Base-by-base conservation (phyloP, 2,113 vertebrate genomes). In the Ranitomeya imitator region DNA sequence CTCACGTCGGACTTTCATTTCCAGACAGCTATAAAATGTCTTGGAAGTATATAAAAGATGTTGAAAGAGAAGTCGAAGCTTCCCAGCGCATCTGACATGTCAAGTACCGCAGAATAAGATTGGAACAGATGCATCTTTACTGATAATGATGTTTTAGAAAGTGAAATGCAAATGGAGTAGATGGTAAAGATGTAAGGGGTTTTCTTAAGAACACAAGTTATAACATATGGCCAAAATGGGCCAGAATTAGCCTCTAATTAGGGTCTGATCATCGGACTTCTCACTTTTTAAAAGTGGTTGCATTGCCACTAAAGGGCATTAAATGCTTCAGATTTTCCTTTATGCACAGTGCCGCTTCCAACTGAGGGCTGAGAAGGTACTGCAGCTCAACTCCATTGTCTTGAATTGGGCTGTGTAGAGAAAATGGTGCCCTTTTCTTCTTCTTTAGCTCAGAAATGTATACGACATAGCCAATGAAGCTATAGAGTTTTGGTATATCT, bases 11-110 rank as follows among this genome's bases (percentile, higher is more conserved):
- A 79, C 90, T 86, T 90, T 88, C 78, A 71, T 89, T 90, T 90
- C 83, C 89, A 67, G 74, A 82, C 65, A 89, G 84, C 84, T 90
- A 74, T 90, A 87, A 92, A 90, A 90, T 26, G 74, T 90, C 69
- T 89, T 69, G 90, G 8, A 84, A 88, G 45, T 78, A 37, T 61
- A 84, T 78, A 84, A 87, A 52, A 85, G 74, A 88, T 26, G 89
- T 83, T 90, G 65, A 83, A 59, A 90, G 86, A 51, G 89, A 89
- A 90, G 19, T 19, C 86, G 79, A 83, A 61, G 51, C 79, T 86
- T 21, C 85, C 85, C 78, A 52, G 77, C 59, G 23, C 76, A 69
- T 52, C 51, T 21, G 18, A 65, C 26, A 87, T 87, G 79, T 82
- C 57, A 74, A n/a, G 59, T 31, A 7, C 26, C 26, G 18, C 67